Conservation (phyloP, 1,140 invertebrate genomes). For the Acromyrmex heyeri region DNA sequence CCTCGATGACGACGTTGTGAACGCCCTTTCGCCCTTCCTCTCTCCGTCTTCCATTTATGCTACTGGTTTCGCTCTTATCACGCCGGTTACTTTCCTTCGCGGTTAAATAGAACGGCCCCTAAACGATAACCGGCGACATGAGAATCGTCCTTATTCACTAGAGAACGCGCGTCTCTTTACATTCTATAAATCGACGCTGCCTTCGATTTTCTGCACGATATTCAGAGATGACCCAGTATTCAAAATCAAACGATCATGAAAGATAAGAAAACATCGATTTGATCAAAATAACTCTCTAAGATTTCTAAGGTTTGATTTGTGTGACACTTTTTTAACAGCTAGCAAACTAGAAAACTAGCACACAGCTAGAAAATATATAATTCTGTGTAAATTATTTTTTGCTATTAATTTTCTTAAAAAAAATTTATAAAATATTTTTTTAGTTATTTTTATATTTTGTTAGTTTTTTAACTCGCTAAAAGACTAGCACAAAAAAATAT, state of each 20-base stretch:
- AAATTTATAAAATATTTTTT: no score
- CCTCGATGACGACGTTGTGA: not conserved
- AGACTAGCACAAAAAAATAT: no score
- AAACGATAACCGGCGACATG: conserved; percentile 33
- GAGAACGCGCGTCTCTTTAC: not conserved
- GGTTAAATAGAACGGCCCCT: conserved; percentile 10
- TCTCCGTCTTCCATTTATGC: not conserved
- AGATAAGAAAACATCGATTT: not conserved
- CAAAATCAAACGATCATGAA: not conserved
- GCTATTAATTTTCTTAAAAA: no score
- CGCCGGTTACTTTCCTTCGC: conserved; percentile 28
- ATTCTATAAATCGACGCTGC: not conserved
- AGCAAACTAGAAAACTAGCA: no score
- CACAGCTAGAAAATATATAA: no score
- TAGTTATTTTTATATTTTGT: no score
- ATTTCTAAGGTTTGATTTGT: not conserved
- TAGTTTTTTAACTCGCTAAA: no score
- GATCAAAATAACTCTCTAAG: not conserved
- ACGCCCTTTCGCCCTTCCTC: conserved; percentile 25
- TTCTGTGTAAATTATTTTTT: no score
- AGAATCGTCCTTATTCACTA: not conserved
- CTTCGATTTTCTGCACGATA: conserved; percentile 40
- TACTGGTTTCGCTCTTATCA: conserved; percentile 55
- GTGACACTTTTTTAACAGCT: no score
- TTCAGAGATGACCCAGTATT: not conserved